Base-by-base conservation (phyloP, 2,797 vertebrate species). In the Danio kyathit region DNA sequence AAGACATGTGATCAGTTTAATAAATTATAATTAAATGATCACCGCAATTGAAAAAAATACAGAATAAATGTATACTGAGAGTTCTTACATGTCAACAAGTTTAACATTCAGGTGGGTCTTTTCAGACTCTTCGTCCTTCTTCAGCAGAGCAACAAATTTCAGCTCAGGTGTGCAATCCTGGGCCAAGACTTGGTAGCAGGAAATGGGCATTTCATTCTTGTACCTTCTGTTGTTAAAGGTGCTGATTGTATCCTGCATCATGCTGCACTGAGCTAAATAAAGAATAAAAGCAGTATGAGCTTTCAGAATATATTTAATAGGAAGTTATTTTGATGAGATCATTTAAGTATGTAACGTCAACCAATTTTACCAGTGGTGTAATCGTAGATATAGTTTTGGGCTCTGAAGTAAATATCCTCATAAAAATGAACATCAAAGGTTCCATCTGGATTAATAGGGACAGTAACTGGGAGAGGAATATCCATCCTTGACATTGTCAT, bases 111-210 rank as follows among this genome's bases (percentile, higher is more conserved):
- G 76, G 59, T 86, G 79, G 65, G 84, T 94, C 17, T 91, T 61
- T n/a, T 92, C 83, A 70, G 82, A 1, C 51, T 87, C 17, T 49
- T 88, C 73, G 70, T 90, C 91, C 81, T 87, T 94, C 90, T 91
- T 97, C 80, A 93, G 75, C 79, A 93, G 89, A 87, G 96, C 90
- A 63, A 95, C 80, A 84, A 96, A 96, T 86, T 95, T 96, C 51
- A 93, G 88, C 80, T 95, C 93, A 12, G 81, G 2, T 16, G 93
- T 95, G 72, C 95, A 95, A 80, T 97, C 96, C 81, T 95, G 94
- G 76, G 90, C 92, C 88, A 97, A 84, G 70, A 96, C 85, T 52
- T 96, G 94, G 88, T 90, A 87, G 87, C 95, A 97, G 19, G 91
- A 92, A 77, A 86, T 85, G 5, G 94, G 93, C 90, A 95, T 91